Conservation (phyloP, 2,113 vertebrate genomes). For the Mandrillus leucophaeus region DNA sequence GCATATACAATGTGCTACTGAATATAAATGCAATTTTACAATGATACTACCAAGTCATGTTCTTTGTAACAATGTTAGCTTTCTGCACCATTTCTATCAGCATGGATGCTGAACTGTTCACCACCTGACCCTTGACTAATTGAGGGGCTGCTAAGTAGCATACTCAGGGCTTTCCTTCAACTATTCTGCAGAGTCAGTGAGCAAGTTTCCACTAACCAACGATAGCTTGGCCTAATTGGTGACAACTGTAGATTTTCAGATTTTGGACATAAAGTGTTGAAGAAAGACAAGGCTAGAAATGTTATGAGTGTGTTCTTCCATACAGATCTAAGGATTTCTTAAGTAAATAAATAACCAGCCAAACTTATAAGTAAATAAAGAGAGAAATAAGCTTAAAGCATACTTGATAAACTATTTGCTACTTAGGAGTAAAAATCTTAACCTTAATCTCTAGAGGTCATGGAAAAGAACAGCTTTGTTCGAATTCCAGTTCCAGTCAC, state of each 20-base stretch:
- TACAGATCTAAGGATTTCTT: background rate
- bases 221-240: background rate
- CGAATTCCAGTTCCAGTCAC: background rate
- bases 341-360: background rate
- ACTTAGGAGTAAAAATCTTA: background rate
- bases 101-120: background rate
- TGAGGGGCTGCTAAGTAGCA: background rate
- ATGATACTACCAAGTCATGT: background rate
- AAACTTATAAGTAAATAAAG: background rate
- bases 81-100: background rate
- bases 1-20: background rate
- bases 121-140: background rate
- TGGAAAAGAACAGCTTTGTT: background rate
- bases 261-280: background rate
- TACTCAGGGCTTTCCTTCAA: background rate
- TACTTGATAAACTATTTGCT: background rate
- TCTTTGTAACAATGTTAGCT: rapidly evolving
- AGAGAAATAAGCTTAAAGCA: background rate
- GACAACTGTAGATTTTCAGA: background rate
- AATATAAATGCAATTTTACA: background rate
- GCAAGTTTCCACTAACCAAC: background rate
- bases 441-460: background rate
- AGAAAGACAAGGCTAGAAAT: background rate
- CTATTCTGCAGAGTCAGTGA: background rate
- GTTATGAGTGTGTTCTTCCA: background rate